Evolutionary conservation across 2,113 vertebrate genomes (phyloP), one percentile per base, ranked within the genome.

Genomic region (Urocynchramus pylzowi): DNA sequence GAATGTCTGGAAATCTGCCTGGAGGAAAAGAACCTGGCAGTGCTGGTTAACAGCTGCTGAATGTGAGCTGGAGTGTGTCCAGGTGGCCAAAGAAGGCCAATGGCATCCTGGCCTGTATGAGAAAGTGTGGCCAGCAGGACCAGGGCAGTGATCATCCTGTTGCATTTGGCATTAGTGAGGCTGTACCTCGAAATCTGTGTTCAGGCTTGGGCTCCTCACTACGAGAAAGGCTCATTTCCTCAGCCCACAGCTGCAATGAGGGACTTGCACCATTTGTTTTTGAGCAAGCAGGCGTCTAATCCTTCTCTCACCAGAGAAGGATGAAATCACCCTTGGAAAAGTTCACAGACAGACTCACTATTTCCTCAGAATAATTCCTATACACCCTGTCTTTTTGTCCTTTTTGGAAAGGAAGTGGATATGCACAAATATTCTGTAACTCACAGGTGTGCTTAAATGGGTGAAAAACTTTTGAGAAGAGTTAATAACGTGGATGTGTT

Each of bases 111-210:
- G 30, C 21, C 28, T 61, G 13, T 2, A 9, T 39, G 16, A 63
- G 30, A 24, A 54, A 41, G 13, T 9, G 10, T 14, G 41, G 19
- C n/a, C 41, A 35, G 35, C 26, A 27, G 54, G 9, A 49, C 3
- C 7, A 27, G 47, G 41, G 18, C 24, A 61, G 15, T 11, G 47
- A 35, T 61, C 22, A 10, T 27, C 11, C 14, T 47, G 17, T 20
- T 35, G n/a, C 30, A 35, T 17, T 16, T 54, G 26, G 54, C 18
- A 54, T 3, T 15, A 14, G 11, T 27, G n/a, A 68, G 30, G n/a
- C 12, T n/a, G 11, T 11, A 27, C 13, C 30, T 41, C 0, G 0
- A 61, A 27, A 19, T 21, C 30, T 35, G 11, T 35, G 47, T 13
- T 47, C 47, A 45, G 24, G 17, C 19, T 68, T n/a, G 30, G 20